A percentile compares a stretch with the other conserved stretches of the same genome.
phyloP scores from a whole-genome alignment of 2,113 vertebrate species.

The Protomyctophum bolini region DNA sequence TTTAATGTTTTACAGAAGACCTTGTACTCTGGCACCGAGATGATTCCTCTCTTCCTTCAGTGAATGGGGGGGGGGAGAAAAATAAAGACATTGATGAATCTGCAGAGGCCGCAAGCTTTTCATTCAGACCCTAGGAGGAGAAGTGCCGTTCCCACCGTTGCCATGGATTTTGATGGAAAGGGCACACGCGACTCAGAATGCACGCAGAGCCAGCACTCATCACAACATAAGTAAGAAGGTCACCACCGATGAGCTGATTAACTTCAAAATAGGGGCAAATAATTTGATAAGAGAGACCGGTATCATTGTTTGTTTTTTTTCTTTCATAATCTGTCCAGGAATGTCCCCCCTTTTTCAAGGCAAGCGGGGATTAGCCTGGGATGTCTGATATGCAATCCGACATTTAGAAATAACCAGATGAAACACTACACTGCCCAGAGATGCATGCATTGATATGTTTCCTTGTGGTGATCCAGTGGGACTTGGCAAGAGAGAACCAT shows the following conservation, averaged over 20 bases:
- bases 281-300: slow-evolving; percentile 21
- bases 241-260: slow-evolving; percentile 16
- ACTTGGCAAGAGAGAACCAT: slow-evolving; percentile 1
- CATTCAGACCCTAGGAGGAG: background rate
- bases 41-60: background rate
- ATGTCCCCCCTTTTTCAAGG: slow-evolving; percentile 7
- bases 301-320: background rate
- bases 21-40: background rate
- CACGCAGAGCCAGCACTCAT: background rate
- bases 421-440: background rate
- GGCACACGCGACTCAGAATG: slow-evolving; percentile 6
- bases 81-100: slow-evolving; percentile 7
- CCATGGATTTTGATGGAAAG: slow-evolving; percentile 5
- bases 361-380: background rate
- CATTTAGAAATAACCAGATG: slow-evolving; percentile 15
- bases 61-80: background rate
- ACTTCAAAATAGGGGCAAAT: background rate
- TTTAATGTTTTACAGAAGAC: background rate
- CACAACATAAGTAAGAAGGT: slow-evolving; percentile 5
- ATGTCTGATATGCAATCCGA: slow-evolving; percentile 29
- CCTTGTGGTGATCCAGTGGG: slow-evolving; percentile 11
- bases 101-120: background rate
- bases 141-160: background rate
- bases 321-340: slow-evolving; percentile 9
- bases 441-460: background rate